Evolutionary conservation across 1,140 invertebrate species (phyloP).

Genomic region (Dolichoris vasculosae): DNA sequence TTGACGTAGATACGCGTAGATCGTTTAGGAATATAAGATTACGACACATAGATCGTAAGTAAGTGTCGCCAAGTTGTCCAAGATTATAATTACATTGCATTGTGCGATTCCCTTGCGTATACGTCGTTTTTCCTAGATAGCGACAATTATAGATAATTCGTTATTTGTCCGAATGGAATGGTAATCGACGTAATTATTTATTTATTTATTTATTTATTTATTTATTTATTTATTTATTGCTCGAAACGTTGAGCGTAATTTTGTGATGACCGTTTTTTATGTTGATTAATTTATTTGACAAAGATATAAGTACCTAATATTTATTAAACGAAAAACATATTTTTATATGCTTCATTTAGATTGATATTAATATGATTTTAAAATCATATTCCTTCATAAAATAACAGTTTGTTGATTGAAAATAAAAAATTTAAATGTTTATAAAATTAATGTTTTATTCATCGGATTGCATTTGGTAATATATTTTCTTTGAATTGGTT

Average conservation of each 20-base stretch:
- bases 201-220: no score
- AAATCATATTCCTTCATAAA: no score
- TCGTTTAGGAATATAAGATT: slow-evolving; percentile 12
- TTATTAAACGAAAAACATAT: slow-evolving; percentile 15
- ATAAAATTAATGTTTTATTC: no score
- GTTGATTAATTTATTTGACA: slow-evolving; percentile 25
- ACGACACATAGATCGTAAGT: background rate
- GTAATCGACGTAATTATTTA: background rate
- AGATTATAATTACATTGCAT: slow-evolving; percentile 4
- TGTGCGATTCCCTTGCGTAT: background rate
- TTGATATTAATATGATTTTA: background rate
- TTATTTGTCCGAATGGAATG: background rate
- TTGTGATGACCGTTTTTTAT: slow-evolving; percentile 29
- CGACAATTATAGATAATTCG: background rate
- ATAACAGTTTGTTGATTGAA: background rate
- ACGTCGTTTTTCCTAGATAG: background rate
- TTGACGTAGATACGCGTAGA: slow-evolving; percentile 27
- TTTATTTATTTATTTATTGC: slow-evolving; percentile 35
- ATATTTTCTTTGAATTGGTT: background rate
- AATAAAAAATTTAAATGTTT: background rate
- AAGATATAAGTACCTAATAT: slow-evolving; percentile 1
- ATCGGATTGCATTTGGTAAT: background rate
- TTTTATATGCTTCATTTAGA: background rate
- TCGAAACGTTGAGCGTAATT: background rate
- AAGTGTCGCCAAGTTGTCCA: background rate